phyloP scores from a whole-genome alignment of 2,113 vertebrate genomes.

The Glareola pratincola region DNA sequence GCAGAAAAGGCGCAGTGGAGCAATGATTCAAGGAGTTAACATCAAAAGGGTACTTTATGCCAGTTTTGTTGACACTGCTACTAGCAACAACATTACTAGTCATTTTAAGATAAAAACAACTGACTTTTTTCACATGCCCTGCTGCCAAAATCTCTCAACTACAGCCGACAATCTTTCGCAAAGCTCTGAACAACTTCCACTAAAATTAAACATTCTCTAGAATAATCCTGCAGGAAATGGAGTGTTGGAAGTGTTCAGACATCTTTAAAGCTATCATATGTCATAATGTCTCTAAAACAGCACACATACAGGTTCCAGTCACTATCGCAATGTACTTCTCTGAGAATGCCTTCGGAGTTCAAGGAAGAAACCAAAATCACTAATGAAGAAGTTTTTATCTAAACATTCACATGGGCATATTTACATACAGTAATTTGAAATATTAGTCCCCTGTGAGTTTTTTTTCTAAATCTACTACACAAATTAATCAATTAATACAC shows the following conservation, averaged over 20 bases:
- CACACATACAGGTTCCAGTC: not conserved
- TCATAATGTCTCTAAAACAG: not conserved
- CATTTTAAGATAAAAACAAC: not conserved
- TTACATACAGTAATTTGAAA: not conserved
- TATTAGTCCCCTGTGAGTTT: not conserved
- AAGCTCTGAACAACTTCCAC: not conserved
- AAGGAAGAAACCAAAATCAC: not conserved
- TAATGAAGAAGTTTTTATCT: not conserved
- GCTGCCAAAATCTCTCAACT: not conserved
- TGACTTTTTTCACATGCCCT: not conserved
- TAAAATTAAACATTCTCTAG: not conserved
- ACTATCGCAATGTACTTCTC: not conserved
- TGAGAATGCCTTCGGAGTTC: not conserved
- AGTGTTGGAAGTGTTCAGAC: not conserved
- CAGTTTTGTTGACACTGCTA: not conserved
- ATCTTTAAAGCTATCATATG: not conserved
- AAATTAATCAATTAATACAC: not conserved
- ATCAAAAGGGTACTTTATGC: not conserved
- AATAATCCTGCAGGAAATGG: not conserved
- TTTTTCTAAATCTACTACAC: not conserved
- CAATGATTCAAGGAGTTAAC: not conserved
- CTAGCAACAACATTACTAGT: not conserved
- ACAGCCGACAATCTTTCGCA: not conserved
- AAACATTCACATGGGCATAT: not conserved
- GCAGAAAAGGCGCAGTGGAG: not conserved